Evolutionary conservation across 2,797 vertebrate genomes (phyloP).

Genomic region (Mus spretus): DNA sequence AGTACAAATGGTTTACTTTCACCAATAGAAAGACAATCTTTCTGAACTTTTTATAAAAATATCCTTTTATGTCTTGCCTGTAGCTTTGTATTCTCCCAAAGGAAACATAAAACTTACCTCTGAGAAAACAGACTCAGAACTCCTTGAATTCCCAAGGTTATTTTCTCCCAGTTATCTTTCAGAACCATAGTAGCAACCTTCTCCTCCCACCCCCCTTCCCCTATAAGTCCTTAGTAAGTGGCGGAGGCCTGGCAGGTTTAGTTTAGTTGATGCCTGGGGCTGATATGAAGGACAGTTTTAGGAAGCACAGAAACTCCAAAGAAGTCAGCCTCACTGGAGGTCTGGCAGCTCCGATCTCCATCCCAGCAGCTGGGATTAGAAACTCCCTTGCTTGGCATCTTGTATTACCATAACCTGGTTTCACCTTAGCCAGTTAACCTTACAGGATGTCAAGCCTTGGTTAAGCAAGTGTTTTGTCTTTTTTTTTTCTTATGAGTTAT

Average conservation of each 20-base stretch:
- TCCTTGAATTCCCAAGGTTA: not conserved
- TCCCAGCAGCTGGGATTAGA: not conserved
- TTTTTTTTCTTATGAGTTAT: not conserved
- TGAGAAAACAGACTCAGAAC: conserved; percentile 31
- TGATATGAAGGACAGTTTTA: not conserved
- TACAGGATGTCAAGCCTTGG: not conserved
- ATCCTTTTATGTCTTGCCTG: not conserved
- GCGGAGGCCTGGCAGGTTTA: not conserved
- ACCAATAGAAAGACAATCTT: not conserved
- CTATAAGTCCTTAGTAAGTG: not conserved
- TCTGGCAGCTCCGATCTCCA: not conserved
- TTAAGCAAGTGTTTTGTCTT: not conserved
- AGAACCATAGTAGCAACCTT: not conserved
- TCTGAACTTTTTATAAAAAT: not conserved
- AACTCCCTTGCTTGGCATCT: not conserved
- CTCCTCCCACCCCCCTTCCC: not conserved
- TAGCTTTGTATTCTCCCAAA: conserved; percentile 41
- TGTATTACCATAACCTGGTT: not conserved
- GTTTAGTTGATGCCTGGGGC: not conserved
- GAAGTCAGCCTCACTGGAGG: not conserved
- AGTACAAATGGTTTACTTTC: not conserved
- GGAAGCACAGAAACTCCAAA: not conserved
- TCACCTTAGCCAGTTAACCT: not conserved
- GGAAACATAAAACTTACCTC: conserved; percentile 13
- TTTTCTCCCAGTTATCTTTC: not conserved